Evolutionary conservation across 2,888 invertebrate species (phyloP).

Genomic region (Asteroscopus sphinx): DNA sequence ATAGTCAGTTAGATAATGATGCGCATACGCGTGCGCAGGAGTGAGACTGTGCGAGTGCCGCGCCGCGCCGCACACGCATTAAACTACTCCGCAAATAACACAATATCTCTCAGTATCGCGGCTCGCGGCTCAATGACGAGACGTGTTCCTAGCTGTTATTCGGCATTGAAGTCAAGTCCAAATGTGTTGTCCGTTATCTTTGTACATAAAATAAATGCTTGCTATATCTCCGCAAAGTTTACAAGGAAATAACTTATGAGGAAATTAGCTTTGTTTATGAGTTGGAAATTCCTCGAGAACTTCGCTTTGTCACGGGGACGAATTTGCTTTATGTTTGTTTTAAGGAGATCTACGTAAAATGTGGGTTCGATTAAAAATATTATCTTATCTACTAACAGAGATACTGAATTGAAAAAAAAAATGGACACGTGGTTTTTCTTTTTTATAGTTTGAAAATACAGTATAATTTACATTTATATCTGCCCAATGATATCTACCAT

Average conservation of each 20-base stretch:
- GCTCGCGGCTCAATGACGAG: constrained; percentile 16
- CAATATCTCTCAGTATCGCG: constrained; percentile 25
- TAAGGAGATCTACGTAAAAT: background rate
- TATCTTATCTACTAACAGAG: too few relatives aligned
- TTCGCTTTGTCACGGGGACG: background rate
- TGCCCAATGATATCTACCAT: too few relatives aligned
- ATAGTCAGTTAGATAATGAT: constrained; percentile 22
- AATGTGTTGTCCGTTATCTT: constrained; percentile 27
- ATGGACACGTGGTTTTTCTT: too few relatives aligned
- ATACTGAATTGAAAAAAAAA: too few relatives aligned
- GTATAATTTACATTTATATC: too few relatives aligned
- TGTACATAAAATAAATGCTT: background rate
- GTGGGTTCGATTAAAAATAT: background rate
- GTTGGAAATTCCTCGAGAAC: constrained; percentile 1
- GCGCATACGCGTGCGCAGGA: constrained; percentile 2
- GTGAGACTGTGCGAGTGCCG: background rate
- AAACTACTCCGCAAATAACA: constrained; percentile 20
- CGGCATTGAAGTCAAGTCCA: constrained; percentile 49
- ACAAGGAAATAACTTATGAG: constrained; percentile 20
- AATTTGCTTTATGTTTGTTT: background rate
- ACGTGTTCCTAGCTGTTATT: constrained; percentile 26
- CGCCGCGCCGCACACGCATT: too few relatives aligned
- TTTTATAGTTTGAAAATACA: too few relatives aligned
- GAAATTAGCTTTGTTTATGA: constrained; percentile 20
- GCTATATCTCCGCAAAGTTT: constrained; percentile 20